phyloP scores from a whole-genome alignment of 2,797 vertebrate species.

The Acrossocheilus fasciatus region DNA sequence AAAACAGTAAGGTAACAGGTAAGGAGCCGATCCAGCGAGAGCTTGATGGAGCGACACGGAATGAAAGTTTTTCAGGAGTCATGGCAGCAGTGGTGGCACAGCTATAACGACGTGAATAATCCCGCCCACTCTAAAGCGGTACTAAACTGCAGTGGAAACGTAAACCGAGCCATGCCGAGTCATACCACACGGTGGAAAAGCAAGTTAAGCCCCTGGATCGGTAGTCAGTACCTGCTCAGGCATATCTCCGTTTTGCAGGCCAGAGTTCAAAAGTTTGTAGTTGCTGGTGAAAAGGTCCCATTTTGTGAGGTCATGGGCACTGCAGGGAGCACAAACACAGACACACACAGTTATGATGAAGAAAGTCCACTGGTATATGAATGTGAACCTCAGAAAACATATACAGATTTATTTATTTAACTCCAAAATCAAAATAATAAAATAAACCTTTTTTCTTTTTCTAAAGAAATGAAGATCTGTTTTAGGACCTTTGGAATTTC shows the following conservation, averaged over 20 bases:
- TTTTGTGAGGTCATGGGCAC: conserved; percentile 88
- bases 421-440: neutral
- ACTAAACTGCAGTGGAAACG: no score
- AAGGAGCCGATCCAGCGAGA: no score
- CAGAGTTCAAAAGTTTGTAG: conserved; percentile 88
- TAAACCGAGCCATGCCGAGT: no score
- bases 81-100: no score
- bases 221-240: conserved; percentile 82
- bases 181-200: no score
- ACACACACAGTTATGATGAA: conserved; percentile 9
- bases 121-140: no score
- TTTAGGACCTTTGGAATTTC: neutral
- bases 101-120: no score
- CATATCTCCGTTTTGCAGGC: conserved; percentile 91
- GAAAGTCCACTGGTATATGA: neutral
- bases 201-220: neutral
- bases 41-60: no score
- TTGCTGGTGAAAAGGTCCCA: conserved; percentile 91
- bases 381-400: conserved; percentile 2
- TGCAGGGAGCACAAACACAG: conserved; percentile 59
- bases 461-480: neutral
- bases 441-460: no score
- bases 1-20: no score
- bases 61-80: no score
- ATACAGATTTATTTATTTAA: neutral